Percentiles rank a stretch among this genome's conserved stretches.
Evolutionary conservation across 2,113 vertebrate genomes (phyloP).

Genomic region (Osmerus mordax): DNA sequence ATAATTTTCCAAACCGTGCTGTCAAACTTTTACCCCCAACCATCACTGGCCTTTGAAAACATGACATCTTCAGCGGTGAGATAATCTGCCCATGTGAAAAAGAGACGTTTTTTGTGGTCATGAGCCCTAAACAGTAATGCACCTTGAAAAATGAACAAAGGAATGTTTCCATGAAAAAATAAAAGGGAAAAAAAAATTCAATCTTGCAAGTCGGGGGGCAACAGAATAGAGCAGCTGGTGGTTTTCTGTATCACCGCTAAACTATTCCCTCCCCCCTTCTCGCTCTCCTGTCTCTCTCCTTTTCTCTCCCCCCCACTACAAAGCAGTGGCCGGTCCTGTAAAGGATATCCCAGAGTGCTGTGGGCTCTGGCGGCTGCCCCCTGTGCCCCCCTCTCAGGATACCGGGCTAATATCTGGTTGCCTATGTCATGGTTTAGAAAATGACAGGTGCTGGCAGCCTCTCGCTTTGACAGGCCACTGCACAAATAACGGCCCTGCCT

Average conservation of each 20-base stretch:
- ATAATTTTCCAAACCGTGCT: slow-evolving; percentile 26
- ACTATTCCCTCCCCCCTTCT: slow-evolving; percentile 51
- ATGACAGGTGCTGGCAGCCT: slow-evolving; percentile 95
- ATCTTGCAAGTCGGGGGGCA: slow-evolving; percentile 31
- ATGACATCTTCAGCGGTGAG: slow-evolving; percentile 51
- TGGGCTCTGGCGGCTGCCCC: slow-evolving; percentile 41
- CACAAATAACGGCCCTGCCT: slow-evolving; percentile 94
- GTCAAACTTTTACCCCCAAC: slow-evolving; percentile 44
- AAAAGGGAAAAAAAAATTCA: slow-evolving; percentile 23
- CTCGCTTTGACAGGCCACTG: slow-evolving; percentile 86
- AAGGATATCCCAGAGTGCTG: slow-evolving; percentile 62
- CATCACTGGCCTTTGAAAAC: slow-evolving; percentile 48
- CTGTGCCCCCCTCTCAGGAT: slow-evolving; percentile 43
- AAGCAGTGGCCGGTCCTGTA: slow-evolving; percentile 51
- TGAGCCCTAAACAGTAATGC: slow-evolving; percentile 22
- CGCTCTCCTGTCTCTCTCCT: slow-evolving; percentile 27
- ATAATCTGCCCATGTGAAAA: slow-evolving; percentile 53
- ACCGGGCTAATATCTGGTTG: slow-evolving; percentile 74
- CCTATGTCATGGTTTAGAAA: slow-evolving; percentile 85
- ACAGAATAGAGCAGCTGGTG: slow-evolving; percentile 67
- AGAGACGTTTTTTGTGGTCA: slow-evolving; percentile 25
- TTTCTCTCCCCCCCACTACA: slow-evolving; percentile 41
- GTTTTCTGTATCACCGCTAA: slow-evolving; percentile 58
- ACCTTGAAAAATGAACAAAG: slow-evolving; percentile 28
- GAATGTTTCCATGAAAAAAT: slow-evolving; percentile 51